Base-by-base conservation (phyloP, 2,113 vertebrate genomes). In the Daubentonia madagascariensis region DNA sequence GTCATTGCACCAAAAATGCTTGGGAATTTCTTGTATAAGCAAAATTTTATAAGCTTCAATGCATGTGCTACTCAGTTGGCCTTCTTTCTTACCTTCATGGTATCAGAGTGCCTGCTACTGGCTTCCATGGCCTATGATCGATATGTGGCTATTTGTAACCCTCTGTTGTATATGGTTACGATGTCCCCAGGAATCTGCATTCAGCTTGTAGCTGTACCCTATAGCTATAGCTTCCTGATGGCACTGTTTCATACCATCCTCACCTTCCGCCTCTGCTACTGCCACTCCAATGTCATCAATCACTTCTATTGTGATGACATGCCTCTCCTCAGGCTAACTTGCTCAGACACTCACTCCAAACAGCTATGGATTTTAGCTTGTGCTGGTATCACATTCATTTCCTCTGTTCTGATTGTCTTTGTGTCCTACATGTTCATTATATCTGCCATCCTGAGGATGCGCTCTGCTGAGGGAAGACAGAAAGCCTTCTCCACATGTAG, bases 221-320 rank as follows among this genome's bases (percentile, higher is more conserved):
- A 98, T 1, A 20, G 67, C 6, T 96, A 95, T 3, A 94, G 96
- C n/a, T 94, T 96, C 54, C 14, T 96, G 22, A 97, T 95, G 86
- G 86, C 96, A 3, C 30, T 98, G 35, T 92, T 85, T 48, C 97
- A 98, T 10, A 95, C 97, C 6, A 30, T 40, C 52, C 79, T 95
- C 10, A 98, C 95, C 11, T 98, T 98, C 17, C 37, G 1, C 1
- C 92, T 98, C 35, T 95, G 80, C 54, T 98, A 97, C 40, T 97
- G 98, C 3, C 63, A 32, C 4, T 96, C 93, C 32, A 96, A 96
- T 1, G 12, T 89, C 45, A 87, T 98, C 96, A 97, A 91, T 63
- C 97, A 98, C 45, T 98, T 97, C 83, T 98, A 98, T 12, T 98
- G 98, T 16, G 96, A 98, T 18, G 94, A 97, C 22, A 76, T 96